phyloP scores from a whole-genome alignment of 2,113 vertebrate genomes.

The Caretta caretta region DNA sequence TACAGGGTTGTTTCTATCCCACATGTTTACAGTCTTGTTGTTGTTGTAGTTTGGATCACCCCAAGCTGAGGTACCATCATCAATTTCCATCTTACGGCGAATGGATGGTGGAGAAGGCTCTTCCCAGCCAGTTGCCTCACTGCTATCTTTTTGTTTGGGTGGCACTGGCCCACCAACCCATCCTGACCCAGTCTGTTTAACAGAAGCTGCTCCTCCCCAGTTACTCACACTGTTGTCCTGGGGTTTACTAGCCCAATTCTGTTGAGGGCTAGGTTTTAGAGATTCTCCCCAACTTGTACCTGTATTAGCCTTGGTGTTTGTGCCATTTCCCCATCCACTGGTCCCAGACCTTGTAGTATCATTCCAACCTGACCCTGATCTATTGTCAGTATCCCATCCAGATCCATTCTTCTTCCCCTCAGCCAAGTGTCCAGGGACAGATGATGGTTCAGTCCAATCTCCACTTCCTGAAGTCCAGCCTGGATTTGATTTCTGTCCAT shows the following conservation, averaged over 20 bases:
- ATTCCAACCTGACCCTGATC: slow-evolving; percentile 82
- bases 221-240: slow-evolving; percentile 89
- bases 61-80: slow-evolving; percentile 99
- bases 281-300: slow-evolving; percentile 91
- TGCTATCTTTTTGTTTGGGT: slow-evolving; percentile 86
- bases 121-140: slow-evolving; percentile 95
- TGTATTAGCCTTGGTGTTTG: slow-evolving; percentile 82
- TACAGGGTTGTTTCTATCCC: slow-evolving; percentile 96
- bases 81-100: slow-evolving; percentile 98
- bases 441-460: slow-evolving; percentile 82
- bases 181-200: slow-evolving; percentile 90
- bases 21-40: slow-evolving; percentile 96
- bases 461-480: slow-evolving; percentile 88
- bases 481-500: slow-evolving; percentile 88
- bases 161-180: slow-evolving; percentile 88
- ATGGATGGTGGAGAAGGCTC: slow-evolving; percentile 96
- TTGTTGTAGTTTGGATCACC: slow-evolving; percentile 92
- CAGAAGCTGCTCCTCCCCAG: slow-evolving; percentile 94
- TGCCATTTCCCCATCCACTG: slow-evolving; percentile 83
- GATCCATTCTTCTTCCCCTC: slow-evolving; percentile 90
- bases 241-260: slow-evolving; percentile 91
- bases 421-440: slow-evolving; percentile 83
- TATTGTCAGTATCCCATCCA: slow-evolving; percentile 88
- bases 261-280: slow-evolving; percentile 85
- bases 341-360: slow-evolving; percentile 80